phyloP scores from a whole-genome alignment of 2,888 invertebrate species.

The Brenthis daphne region DNA sequence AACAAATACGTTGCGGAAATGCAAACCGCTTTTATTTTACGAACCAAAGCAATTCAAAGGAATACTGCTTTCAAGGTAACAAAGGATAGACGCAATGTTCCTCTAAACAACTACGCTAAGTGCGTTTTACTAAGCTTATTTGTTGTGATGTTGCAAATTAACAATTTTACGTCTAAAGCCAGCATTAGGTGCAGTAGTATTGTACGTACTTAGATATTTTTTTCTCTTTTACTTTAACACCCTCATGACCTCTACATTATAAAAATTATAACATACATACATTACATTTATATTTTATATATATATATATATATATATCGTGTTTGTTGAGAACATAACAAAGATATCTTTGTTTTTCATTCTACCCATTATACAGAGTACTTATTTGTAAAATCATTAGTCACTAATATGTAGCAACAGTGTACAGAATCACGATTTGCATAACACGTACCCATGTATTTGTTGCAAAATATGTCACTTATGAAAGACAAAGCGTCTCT shows the following conservation, averaged over 20 bases:
- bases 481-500: slow-evolving; percentile 45
- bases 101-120: slow-evolving; percentile 24
- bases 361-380: neutral
- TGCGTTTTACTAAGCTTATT: slow-evolving; percentile 23
- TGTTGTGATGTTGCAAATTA: slow-evolving; percentile 6
- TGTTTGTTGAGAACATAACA: too few relatives aligned
- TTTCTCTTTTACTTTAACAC: too few relatives aligned
- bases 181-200: neutral
- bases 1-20: slow-evolving; percentile 70
- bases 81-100: slow-evolving; percentile 45
- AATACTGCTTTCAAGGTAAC: slow-evolving; percentile 59
- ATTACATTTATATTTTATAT: too few relatives aligned
- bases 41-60: slow-evolving; percentile 68
- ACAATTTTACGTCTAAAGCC: slow-evolving; percentile 6
- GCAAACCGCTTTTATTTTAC: slow-evolving; percentile 69
- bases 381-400: slow-evolving; percentile 4
- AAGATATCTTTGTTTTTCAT: neutral
- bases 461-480: slow-evolving; percentile 46
- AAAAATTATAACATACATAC: too few relatives aligned
- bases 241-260: too few relatives aligned
- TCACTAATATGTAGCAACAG: slow-evolving; percentile 19
- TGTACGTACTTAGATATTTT: too few relatives aligned
- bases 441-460: slow-evolving; percentile 38
- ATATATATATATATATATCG: too few relatives aligned
- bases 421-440: slow-evolving; percentile 33